phyloP scores from a whole-genome alignment of 1,140 invertebrate genomes.

The Pentalonia nigronervosa region DNA sequence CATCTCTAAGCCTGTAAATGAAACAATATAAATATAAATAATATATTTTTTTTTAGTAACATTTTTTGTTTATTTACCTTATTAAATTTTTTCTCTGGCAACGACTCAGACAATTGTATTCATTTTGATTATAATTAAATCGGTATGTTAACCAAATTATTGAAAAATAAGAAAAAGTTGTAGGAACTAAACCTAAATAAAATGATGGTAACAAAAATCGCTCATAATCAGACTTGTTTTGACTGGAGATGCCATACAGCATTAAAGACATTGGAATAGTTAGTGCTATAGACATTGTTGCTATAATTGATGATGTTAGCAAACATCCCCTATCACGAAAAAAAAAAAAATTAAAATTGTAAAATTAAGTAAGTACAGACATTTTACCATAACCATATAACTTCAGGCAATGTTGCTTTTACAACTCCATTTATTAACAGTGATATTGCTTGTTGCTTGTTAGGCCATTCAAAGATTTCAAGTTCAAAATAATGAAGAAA shows the following conservation, averaged over 20 bases:
- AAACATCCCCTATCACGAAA: constrained; percentile 49
- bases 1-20: constrained; percentile 36
- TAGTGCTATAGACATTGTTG: constrained; percentile 52
- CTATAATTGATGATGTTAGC: constrained; percentile 55
- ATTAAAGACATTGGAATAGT: constrained; percentile 49
- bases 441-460: constrained; percentile 77
- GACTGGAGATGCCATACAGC: constrained; percentile 28
- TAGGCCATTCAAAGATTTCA: constrained; percentile 85
- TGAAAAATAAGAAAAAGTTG: constrained; percentile 28
- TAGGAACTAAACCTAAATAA: constrained; percentile 57
- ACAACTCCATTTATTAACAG: constrained; percentile 85
- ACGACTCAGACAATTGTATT: constrained; percentile 32
- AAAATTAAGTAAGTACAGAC: background rate
- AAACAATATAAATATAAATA: constrained; percentile 24
- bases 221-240: constrained; percentile 43
- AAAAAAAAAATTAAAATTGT: background rate
- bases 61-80: constrained; percentile 15
- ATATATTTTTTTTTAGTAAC: constrained; percentile 7
- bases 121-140: constrained; percentile 54
- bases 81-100: constrained; percentile 45
- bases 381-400: constrained; percentile 85
- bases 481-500: constrained; percentile 79
- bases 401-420: constrained; percentile 85
- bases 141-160: constrained; percentile 51
- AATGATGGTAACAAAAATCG: constrained; percentile 53